Evolutionary conservation across 2,888 invertebrate genomes (phyloP), one percentile per base, ranked within the genome.

Genomic region (Entomobrya proxima): DNA sequence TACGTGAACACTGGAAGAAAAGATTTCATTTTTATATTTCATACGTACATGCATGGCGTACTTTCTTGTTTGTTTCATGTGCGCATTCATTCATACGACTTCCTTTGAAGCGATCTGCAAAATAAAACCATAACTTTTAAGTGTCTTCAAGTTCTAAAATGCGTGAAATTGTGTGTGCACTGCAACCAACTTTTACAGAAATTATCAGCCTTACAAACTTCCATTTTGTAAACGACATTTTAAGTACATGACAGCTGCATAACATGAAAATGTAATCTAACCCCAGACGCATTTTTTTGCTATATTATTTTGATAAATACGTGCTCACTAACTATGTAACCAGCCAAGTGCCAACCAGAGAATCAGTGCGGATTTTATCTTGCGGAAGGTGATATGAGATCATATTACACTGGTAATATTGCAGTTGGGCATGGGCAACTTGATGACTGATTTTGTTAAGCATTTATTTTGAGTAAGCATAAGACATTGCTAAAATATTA

Each of bases 11-110:
- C n/a, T n/a, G n/a, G n/a, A n/a, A n/a, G n/a, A n/a, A n/a, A n/a
- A n/a, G n/a, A n/a, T n/a, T n/a, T n/a, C n/a, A n/a, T n/a, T n/a
- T n/a, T n/a, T n/a, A n/a, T n/a, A n/a, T n/a, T n/a, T n/a, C n/a
- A n/a, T n/a, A n/a, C n/a, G n/a, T n/a, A n/a, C 21, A 21, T 21
- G 21, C 2, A 24, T 4, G 24, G 3, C 2, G 27, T 61, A 15
- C 27, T 32, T 61, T 32, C 13, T 58, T 13, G 32, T 9, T 18
- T 0, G 6, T 15, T 64, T 1, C 64, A 30, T 64, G 30, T 15
- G 64, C 3, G 15, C 6, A 64, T 64, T 64, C 64, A 64, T 64
- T 64, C 64, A 35, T n/a, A 64, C 35, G 32, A 64, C 64, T 64
- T 64, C 64, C 64, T 64, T 35, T 64, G 27, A 55, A 55, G 11